phyloP scores from a whole-genome alignment of 1,140 invertebrate genomes.

The Campodea augens region DNA sequence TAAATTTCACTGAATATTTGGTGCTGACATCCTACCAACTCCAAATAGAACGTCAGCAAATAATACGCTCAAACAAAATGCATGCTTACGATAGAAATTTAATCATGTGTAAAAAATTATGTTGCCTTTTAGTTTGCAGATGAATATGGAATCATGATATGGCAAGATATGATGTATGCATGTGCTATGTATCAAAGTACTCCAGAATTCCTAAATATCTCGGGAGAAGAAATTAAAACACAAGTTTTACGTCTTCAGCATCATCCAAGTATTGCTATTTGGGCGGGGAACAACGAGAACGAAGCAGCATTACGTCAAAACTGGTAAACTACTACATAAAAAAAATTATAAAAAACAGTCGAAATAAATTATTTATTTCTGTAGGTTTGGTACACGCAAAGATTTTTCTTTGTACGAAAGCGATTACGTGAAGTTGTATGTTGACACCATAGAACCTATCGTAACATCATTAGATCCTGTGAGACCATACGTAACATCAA shows the following conservation, averaged over 20 bases:
- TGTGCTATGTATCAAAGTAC: constrained; percentile 83
- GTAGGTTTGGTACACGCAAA: constrained; percentile 38
- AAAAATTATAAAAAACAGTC: not conserved
- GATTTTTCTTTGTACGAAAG: constrained; percentile 39
- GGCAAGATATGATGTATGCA: constrained; percentile 96
- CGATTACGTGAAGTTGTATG: constrained; percentile 78
- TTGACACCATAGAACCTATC: constrained; percentile 48
- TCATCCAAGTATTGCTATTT: constrained; percentile 73
- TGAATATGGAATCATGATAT: constrained; percentile 58
- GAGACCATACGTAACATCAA: constrained; percentile 59
- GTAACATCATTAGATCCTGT: constrained; percentile 38
- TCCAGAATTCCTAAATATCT: constrained; percentile 41
- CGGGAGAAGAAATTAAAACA: constrained; percentile 57
- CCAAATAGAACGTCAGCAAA: too few species aligned
- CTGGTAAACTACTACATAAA: constrained; percentile 33
- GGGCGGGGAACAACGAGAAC: constrained; percentile 96
- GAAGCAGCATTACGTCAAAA: constrained; percentile 68
- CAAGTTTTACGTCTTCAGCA: constrained; percentile 67
- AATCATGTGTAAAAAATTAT: too few species aligned
- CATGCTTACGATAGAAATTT: too few species aligned
- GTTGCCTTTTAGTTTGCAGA: constrained; percentile 17
- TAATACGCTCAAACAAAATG: too few species aligned
- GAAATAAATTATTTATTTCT: constrained; percentile 1
- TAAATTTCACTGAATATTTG: too few species aligned
- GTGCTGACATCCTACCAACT: too few species aligned